Evolutionary conservation across 2,113 vertebrate genomes (phyloP), one percentile per base, ranked within the genome.

Genomic region (Orycteropus afer): DNA sequence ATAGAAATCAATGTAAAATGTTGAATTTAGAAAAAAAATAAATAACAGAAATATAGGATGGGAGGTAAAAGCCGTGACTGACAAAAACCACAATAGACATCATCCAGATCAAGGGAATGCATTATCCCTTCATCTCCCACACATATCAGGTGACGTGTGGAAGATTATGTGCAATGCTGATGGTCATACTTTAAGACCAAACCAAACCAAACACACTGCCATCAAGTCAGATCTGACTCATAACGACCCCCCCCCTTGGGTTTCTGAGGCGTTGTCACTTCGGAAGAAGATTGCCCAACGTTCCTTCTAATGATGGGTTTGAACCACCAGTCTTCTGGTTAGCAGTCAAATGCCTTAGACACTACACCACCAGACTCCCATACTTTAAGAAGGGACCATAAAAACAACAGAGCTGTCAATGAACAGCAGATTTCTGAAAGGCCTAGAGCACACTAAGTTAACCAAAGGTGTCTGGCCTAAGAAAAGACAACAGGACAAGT

Each of bases 1-100:
- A 79, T 0, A 83, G 57, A 87, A 91, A 87, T 73, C 92, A 82
- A 87, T 25, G 59, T 89, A 89, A 87, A 83, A 51, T 69, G 37
- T 34, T 83, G 11, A 14, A 78, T 73, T 83, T 90, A 81, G 11
- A 77, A 45, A 47, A 67, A 76, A 61, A 25, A 55, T 7, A 59
- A 53, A 86, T 84, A 17, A 53, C 22, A 91, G 49, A 87, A 91
- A 86, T 45, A 57, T 13, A 63, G 22, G 47, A 67, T 71, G 40
- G 5, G 55, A 57, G 18, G 55, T 9, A 22, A 57, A 83, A 40
- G 49, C 51, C n/a, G 45, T 37, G 34, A 76, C 17, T 40, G 11
- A 25, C 49, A 71, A 78, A 83, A 87, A 40, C 34, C 51, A 42
- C 40, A 76, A 11, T 15, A 23, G 76, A 92, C 69, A 25, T 86